These are phyloP conservation scores for Lasioglossum zephyrum DNA, from an alignment of 2,888 invertebrate species.

Conservation along the genomic window DNA sequence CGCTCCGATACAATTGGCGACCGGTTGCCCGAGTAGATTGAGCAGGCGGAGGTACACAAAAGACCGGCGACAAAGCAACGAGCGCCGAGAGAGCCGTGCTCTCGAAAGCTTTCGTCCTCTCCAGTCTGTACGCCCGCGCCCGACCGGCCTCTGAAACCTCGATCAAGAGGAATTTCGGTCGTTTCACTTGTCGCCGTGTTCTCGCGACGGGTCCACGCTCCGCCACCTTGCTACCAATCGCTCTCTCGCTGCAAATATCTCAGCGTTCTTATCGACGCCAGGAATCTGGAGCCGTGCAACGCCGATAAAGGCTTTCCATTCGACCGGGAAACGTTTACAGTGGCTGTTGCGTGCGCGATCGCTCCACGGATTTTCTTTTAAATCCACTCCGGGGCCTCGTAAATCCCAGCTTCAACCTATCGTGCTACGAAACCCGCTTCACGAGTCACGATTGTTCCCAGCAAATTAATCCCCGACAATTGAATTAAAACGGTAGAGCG, in stretches of 20 bases:
- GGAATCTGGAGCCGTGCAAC: slow-evolving; percentile 13
- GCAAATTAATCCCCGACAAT: slow-evolving; percentile 2
- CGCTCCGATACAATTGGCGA: slow-evolving; percentile 24
- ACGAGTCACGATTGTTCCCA: not conserved
- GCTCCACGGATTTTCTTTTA: not conserved
- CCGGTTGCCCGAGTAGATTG: slow-evolving; percentile 25
- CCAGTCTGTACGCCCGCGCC: not conserved
- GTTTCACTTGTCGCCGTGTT: slow-evolving; percentile 23
- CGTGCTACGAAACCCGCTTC: not conserved
- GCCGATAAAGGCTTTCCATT: slow-evolving; percentile 20
- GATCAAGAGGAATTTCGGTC: slow-evolving; percentile 14
- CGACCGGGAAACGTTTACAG: slow-evolving; percentile 16
- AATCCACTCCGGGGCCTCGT: slow-evolving; percentile 1
- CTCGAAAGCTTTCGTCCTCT: slow-evolving; percentile 7
- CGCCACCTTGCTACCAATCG: slow-evolving; percentile 4
- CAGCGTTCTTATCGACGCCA: slow-evolving; percentile 12
- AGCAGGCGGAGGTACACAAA: slow-evolving; percentile 12
- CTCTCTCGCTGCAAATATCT: slow-evolving; percentile 15
- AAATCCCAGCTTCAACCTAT: slow-evolving; percentile 2
- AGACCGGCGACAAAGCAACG: slow-evolving; percentile 12
- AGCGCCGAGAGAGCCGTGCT: not conserved
- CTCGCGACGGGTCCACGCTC: not conserved
- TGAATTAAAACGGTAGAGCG: not conserved
- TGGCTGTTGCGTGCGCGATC: slow-evolving; percentile 2
- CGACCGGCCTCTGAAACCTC: not conserved